Evolutionary conservation across 2,888 invertebrate genomes (phyloP), one percentile per base, ranked within the genome.

Genomic region (Deroplatys truncata): DNA sequence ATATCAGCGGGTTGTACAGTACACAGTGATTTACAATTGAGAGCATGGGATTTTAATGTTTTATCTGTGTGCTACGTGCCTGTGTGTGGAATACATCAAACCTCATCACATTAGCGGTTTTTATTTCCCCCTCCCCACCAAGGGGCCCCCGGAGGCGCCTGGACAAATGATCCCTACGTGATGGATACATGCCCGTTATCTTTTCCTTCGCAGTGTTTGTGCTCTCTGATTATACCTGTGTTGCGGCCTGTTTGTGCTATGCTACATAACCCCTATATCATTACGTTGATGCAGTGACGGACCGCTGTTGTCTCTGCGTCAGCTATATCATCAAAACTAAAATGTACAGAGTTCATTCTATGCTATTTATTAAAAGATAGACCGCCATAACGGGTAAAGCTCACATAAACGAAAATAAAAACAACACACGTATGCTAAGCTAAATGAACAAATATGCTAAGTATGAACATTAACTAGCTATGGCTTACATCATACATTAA

Each of bases 41-140:
- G 85, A 72, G 56, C 56, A 72, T 31, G 31, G 85, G 85, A 85
- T 85, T 85, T 85, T 85, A 85, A 85, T 85, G 85, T 85, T 85
- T 85, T 85, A 85, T 85, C 85, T 85, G 16, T 85, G 56, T 72
- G 56, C 56, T 72, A 20, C 56, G 56, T 72, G 56, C 56, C 56
- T 72, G 56, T 72, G 56, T 72, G 56, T 20, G 56, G 56, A 72
- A 72, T 72, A 72, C 56, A 72, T 72, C 56, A 72, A 72, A 72
- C 56, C 56, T 72, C 56, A 72, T 72, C 56, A 72, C 25, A 72
- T 72, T 72, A 72, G 56, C 56, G 56, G 56, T 72, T 72, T 72
- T 72, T 72, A 72, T 72, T 25, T 25, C 56, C 56, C 20, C 20
- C 56, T 25, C 56, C 56, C 16, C 56, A 72, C 7, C 56, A 16